These are phyloP conservation scores for Orthosia gracilis DNA, from an alignment of 2,888 invertebrate genomes.

Conservation along the genomic window DNA sequence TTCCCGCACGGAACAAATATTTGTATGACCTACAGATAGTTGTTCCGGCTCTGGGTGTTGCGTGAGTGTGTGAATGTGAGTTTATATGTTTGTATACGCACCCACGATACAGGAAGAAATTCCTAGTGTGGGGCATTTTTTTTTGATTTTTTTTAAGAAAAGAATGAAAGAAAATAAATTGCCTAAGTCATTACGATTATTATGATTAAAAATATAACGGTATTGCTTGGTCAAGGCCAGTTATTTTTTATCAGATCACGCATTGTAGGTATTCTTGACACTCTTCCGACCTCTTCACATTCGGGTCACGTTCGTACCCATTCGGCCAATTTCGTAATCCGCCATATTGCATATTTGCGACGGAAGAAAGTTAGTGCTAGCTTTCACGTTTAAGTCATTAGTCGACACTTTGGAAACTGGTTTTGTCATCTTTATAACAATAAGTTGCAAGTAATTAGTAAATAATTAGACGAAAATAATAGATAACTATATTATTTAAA, in stretches of 20 bases:
- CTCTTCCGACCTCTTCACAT: neutral
- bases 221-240: neutral
- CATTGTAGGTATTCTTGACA: neutral
- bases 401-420: neutral
- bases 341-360: neutral
- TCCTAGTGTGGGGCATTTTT: too few species aligned
- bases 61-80: too few species aligned
- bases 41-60: too few species aligned
- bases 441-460: neutral
- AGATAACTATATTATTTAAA: too few species aligned
- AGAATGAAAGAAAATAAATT: too few species aligned
- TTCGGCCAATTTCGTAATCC: constrained; percentile 10
- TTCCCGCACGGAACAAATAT: too few species aligned
- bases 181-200: too few species aligned
- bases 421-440: neutral
- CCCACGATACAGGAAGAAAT: too few species aligned
- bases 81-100: too few species aligned
- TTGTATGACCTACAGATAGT: too few species aligned
- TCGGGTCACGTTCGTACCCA: neutral
- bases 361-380: neutral
- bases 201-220: neutral
- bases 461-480: too few species aligned
- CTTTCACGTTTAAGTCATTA: constrained; percentile 11
- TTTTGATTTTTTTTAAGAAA: too few species aligned
- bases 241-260: neutral